Conservation (phyloP, 1,140 invertebrate genomes). For the Phymorhynchus buccinoides region DNA sequence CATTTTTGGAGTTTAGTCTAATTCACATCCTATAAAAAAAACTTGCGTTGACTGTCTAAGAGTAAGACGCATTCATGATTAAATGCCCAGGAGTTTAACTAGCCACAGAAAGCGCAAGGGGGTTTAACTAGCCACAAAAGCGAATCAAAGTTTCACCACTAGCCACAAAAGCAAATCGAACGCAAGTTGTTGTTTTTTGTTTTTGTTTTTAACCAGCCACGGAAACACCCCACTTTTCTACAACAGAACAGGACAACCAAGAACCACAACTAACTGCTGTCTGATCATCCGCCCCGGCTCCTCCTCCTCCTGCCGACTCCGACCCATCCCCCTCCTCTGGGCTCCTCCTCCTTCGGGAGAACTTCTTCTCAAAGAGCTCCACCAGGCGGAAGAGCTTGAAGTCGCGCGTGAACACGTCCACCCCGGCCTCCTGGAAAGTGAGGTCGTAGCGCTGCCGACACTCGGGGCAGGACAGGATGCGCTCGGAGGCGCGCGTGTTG, state of each 20-base stretch:
- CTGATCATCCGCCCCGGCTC: conserved; percentile 25
- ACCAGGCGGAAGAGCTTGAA: conserved; percentile 53
- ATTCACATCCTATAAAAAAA: too few relatives aligned
- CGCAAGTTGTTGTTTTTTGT: too few relatives aligned
- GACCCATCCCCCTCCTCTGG: background rate
- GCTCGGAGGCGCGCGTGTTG: background rate
- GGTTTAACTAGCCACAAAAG: too few relatives aligned
- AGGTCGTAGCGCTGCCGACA: conserved; percentile 41
- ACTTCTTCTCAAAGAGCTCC: conserved; percentile 43
- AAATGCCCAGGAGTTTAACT: too few relatives aligned
- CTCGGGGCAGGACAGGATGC: conserved; percentile 46
- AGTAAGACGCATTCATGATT: too few relatives aligned
- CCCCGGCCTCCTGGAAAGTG: conserved; percentile 32
- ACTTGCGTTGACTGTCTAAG: too few relatives aligned
- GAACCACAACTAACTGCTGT: conserved; percentile 38
- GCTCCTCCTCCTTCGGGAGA: background rate
- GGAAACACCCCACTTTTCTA: background rate
- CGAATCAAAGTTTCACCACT: background rate
- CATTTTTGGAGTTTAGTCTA: too few relatives aligned
- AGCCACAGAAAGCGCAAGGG: too few relatives aligned
- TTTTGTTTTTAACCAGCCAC: too few relatives aligned
- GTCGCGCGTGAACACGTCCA: conserved; percentile 46
- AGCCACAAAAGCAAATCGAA: too few relatives aligned
- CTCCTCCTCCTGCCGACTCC: background rate
- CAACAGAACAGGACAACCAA: background rate